These are phyloP conservation scores for Botia almorhae DNA, from an alignment of 2,797 vertebrate species.

Conservation along the genomic window DNA sequence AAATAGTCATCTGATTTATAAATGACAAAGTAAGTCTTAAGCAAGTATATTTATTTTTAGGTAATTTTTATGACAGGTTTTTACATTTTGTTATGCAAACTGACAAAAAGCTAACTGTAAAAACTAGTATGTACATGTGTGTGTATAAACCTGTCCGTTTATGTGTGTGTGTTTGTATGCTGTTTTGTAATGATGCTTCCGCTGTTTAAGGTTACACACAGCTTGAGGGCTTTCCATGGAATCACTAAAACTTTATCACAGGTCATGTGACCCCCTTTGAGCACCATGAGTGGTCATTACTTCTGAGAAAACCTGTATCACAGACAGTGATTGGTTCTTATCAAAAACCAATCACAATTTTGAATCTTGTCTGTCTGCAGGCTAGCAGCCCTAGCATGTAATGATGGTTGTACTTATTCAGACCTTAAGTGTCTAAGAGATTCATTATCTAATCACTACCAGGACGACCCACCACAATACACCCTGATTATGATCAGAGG, in stretches of 20 bases:
- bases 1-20: conserved; percentile 60
- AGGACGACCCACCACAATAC: conserved; percentile 88
- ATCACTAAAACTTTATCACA: not conserved
- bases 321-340: conserved; percentile 9
- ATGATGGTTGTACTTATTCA: conserved; percentile 75
- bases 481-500: conserved; percentile 83
- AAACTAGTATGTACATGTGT: not conserved
- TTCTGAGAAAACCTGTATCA: conserved; percentile 27
- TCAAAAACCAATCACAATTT: conserved; percentile 25
- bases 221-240: conserved; percentile 8
- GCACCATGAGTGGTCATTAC: not conserved
- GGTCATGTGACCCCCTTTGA: conserved; percentile 8
- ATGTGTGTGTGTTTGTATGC: not conserved
- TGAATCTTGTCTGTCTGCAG: conserved; percentile 35
- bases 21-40: conserved; percentile 49
- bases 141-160: not conserved
- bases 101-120: not conserved
- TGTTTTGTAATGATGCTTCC: conserved; percentile 2
- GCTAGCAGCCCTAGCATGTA: conserved; percentile 42
- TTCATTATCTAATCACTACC: conserved; percentile 98
- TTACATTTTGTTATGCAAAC: not conserved
- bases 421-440: conserved; percentile 88
- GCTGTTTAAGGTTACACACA: conserved; percentile 2
- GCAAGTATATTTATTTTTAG: not conserved
- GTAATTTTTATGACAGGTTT: not conserved